Conservation (phyloP, 2,888 invertebrate species). For the Latrodectus hesperus region DNA sequence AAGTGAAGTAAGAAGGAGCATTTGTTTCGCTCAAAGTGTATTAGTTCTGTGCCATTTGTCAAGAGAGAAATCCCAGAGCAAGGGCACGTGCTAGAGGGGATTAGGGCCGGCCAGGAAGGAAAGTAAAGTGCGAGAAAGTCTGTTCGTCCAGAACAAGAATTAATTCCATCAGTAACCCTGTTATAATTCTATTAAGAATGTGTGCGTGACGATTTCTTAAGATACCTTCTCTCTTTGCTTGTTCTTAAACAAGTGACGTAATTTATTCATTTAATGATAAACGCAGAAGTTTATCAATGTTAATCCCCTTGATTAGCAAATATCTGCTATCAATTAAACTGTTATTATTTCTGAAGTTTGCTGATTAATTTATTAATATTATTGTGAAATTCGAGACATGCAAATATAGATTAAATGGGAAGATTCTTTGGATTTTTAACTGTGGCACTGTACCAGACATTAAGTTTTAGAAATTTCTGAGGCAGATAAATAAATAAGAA, state of each 20-base stretch:
- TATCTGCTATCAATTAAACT: no score
- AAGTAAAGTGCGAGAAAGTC: neutral
- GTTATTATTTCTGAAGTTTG: no score
- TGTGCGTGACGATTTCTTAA: neutral
- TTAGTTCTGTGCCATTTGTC: slow-evolving; percentile 12
- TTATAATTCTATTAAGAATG: neutral
- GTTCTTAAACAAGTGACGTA: neutral
- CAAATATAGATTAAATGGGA: no score
- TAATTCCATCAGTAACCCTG: neutral
- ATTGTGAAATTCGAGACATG: no score
- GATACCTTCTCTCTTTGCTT: neutral
- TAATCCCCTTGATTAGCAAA: no score
- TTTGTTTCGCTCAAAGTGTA: slow-evolving; percentile 11
- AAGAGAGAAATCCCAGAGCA: neutral
- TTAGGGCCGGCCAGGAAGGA: neutral
- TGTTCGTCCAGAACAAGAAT: slow-evolving; percentile 2
- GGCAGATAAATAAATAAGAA: no score
- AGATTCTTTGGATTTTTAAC: no score
- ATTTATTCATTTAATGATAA: neutral
- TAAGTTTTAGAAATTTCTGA: no score
- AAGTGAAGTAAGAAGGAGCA: neutral
- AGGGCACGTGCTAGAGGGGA: neutral
- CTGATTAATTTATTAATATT: no score
- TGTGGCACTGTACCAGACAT: no score
- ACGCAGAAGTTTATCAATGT: neutral